These are phyloP conservation scores for Drosophila triauraria DNA, from an alignment of 1,140 invertebrate genomes.

Conservation along the genomic window DNA sequence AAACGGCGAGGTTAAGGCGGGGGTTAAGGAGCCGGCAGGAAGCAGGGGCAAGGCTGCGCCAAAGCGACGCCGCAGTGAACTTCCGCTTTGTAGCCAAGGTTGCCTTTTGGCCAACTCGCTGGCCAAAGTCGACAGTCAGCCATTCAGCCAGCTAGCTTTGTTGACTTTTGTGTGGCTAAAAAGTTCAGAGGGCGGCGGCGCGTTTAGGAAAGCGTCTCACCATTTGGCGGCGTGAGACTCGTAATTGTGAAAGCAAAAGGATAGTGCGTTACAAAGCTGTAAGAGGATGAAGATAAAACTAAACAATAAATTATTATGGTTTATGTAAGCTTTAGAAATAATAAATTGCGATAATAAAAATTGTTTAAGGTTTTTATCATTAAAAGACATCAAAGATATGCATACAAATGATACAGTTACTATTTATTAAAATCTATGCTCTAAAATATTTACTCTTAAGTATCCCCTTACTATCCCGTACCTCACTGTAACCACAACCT, in stretches of 20 bases:
- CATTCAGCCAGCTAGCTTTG: slow-evolving; percentile 51
- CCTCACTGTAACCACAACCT: slow-evolving; percentile 11
- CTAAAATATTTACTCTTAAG: background rate
- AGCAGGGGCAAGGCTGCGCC: slow-evolving; percentile 28
- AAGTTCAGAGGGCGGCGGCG: slow-evolving; percentile 10
- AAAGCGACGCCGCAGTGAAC: slow-evolving; percentile 66
- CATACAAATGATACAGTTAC: no score
- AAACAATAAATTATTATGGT: background rate
- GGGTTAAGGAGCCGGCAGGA: slow-evolving; percentile 6
- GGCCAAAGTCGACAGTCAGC: slow-evolving; percentile 28
- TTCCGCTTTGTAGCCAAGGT: slow-evolving; percentile 75
- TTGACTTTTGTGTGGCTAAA: slow-evolving; percentile 54
- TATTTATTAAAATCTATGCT: background rate
- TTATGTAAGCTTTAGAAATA: background rate
- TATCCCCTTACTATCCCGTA: background rate
- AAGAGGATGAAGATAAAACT: background rate
- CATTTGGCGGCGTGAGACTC: slow-evolving; percentile 44
- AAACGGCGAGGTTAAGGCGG: slow-evolving; percentile 1
- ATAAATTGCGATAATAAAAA: no score
- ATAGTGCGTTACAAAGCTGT: slow-evolving; percentile 8
- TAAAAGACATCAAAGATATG: background rate
- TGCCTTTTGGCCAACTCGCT: slow-evolving; percentile 64
- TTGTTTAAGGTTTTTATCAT: no score
- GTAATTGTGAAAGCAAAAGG: slow-evolving; percentile 50
- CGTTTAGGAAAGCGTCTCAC: slow-evolving; percentile 12